Conservation (phyloP, 2,797 vertebrate genomes). For the Cyclura pinguis region DNA sequence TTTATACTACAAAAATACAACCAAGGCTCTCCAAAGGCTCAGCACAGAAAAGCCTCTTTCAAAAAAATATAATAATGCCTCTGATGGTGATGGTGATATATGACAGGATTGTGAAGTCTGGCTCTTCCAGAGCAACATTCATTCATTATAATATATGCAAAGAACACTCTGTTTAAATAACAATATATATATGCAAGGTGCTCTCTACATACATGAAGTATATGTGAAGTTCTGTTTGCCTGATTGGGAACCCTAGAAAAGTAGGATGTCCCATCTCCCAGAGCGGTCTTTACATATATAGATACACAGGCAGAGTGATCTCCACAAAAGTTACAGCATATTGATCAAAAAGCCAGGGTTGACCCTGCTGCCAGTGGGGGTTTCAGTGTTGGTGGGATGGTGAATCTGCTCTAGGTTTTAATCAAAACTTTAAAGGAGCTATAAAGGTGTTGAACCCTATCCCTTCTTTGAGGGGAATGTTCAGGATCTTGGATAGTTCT, state of each 20-base stretch:
- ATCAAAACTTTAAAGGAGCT: too few relatives aligned
- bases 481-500: too few relatives aligned
- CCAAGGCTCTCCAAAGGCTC: background rate
- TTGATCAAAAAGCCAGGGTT: background rate
- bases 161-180: too few relatives aligned
- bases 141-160: background rate
- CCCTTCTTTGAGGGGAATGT: too few relatives aligned
- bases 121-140: background rate
- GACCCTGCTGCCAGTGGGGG: background rate
- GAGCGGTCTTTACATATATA: background rate
- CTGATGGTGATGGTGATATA: too few relatives aligned
- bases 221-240: too few relatives aligned
- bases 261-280: background rate
- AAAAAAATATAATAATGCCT: background rate
- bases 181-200: too few relatives aligned
- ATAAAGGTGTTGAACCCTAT: too few relatives aligned
- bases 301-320: background rate
- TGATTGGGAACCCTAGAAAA: background rate
- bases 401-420: too few relatives aligned
- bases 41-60: background rate
- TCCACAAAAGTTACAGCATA: background rate
- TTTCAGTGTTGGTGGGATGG: too few relatives aligned
- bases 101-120: background rate
- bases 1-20: background rate
- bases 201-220: too few relatives aligned